Conservation (phyloP, 2,888 invertebrate species). For the Sympetrum striolatum region DNA sequence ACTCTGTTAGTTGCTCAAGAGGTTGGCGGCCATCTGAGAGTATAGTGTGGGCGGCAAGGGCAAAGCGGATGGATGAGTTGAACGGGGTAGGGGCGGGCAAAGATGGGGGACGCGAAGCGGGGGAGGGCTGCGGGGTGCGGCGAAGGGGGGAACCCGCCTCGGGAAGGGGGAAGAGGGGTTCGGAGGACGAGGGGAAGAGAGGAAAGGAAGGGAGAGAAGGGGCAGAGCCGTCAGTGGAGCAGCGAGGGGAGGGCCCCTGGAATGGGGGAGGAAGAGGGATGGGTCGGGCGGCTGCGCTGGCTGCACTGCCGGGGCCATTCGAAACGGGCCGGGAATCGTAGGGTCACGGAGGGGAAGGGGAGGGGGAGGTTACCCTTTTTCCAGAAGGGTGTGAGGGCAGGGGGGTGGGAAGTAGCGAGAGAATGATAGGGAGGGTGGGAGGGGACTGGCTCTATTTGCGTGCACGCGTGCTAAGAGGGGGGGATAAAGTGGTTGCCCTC, state of each 20-base stretch:
- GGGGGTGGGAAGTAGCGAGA: neutral
- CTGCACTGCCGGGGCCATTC: neutral
- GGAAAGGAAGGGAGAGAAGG: neutral
- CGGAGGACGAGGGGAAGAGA: neutral
- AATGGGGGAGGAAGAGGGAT: neutral
- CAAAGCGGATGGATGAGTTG: neutral
- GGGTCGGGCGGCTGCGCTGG: neutral
- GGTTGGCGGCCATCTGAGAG: neutral
- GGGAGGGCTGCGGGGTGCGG: no score
- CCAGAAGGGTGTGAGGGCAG: neutral
- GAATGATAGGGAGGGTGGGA: neutral
- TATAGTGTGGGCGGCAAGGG: neutral
- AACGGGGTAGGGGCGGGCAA: neutral
- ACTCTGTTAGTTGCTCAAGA: neutral
- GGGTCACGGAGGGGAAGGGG: neutral
- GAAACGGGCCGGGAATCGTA: neutral
- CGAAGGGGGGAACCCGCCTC: neutral
- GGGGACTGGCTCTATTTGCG: neutral
- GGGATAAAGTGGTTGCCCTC: neutral
- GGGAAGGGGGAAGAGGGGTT: neutral
- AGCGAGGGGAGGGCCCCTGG: neutral
- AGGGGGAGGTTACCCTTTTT: neutral
- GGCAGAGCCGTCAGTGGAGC: neutral
- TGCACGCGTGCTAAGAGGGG: neutral
- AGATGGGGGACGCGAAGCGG: neutral